Evolutionary conservation across 1,140 invertebrate species (phyloP).

Genomic region (Drosophila parvula): DNA sequence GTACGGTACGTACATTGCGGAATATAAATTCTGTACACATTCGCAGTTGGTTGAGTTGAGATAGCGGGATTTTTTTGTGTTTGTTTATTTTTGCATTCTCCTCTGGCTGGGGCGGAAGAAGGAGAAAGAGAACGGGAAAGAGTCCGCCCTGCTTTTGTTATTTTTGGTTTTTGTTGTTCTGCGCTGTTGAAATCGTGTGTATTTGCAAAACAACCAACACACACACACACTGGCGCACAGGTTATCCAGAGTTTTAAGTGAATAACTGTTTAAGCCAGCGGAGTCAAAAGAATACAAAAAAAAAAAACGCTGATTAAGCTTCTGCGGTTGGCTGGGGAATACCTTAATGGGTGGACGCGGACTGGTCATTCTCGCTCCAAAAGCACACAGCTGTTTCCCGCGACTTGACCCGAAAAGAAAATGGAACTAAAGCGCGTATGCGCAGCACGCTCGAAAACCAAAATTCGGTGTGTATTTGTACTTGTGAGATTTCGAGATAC

Average conservation of each 20-base stretch:
- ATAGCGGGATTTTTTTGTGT: constrained; percentile 54
- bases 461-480: constrained; percentile 20
- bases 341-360: constrained; percentile 60
- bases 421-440: constrained; percentile 41
- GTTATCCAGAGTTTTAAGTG: constrained; percentile 45
- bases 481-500: constrained; percentile 37
- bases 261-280: constrained; percentile 58
- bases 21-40: constrained; percentile 34
- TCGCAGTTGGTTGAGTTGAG: constrained; percentile 20
- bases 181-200: constrained; percentile 59
- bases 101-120: constrained; percentile 30
- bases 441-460: constrained; percentile 44
- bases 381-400: constrained; percentile 44
- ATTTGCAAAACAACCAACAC: constrained; percentile 60
- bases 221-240: constrained; percentile 12
- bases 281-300: constrained; percentile 15
- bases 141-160: constrained; percentile 51
- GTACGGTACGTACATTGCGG: constrained; percentile 18
- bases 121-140: constrained; percentile 54
- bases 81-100: constrained; percentile 59
- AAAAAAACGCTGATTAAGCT: constrained; percentile 63
- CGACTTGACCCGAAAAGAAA: constrained; percentile 42
- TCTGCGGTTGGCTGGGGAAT: constrained; percentile 65
- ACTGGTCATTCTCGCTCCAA: constrained; percentile 54
- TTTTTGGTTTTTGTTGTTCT: constrained; percentile 38